Conservation (phyloP, 2,888 invertebrate species). For the Campaea margaritaria region DNA sequence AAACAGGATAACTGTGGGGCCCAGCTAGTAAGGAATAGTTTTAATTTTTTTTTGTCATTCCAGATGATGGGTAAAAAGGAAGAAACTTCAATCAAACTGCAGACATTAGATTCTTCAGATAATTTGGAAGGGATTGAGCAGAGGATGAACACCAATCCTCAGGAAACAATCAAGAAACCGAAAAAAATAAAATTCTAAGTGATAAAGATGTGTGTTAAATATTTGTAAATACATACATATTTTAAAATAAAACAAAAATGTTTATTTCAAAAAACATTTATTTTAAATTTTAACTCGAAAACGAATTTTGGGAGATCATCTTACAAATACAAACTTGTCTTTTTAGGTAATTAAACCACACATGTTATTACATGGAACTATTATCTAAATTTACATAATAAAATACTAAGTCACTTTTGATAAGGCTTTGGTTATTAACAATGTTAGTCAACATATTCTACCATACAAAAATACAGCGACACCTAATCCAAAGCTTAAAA, state of each 20-base stretch:
- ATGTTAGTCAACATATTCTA: too few species aligned
- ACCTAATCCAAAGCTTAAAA: too few species aligned
- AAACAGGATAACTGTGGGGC: too few species aligned
- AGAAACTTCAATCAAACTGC: slow-evolving; percentile 74
- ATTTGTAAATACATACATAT: not conserved
- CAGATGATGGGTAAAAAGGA: slow-evolving; percentile 74
- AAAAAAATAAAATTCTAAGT: slow-evolving; percentile 77
- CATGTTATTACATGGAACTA: not conserved
- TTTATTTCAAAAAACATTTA: slow-evolving; percentile 14
- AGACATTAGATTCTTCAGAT: slow-evolving; percentile 66
- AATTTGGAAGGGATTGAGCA: slow-evolving; percentile 75
- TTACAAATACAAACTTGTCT: slow-evolving; percentile 39
- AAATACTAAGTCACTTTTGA: too few species aligned
- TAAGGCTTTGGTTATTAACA: too few species aligned
- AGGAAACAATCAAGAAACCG: slow-evolving; percentile 63
- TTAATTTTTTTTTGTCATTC: slow-evolving; percentile 34
- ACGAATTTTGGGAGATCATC: slow-evolving; percentile 17
- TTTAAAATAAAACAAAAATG: slow-evolving; percentile 17
- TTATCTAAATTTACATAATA: too few species aligned
- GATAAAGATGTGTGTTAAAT: slow-evolving; percentile 15
- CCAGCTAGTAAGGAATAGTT: not conserved
- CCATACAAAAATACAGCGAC: too few species aligned
- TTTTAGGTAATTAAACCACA: slow-evolving; percentile 21
- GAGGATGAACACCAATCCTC: slow-evolving; percentile 44
- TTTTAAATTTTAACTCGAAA: slow-evolving; percentile 7